phyloP scores from a whole-genome alignment of 2,888 invertebrate species.

The Xestia xanthographa region DNA sequence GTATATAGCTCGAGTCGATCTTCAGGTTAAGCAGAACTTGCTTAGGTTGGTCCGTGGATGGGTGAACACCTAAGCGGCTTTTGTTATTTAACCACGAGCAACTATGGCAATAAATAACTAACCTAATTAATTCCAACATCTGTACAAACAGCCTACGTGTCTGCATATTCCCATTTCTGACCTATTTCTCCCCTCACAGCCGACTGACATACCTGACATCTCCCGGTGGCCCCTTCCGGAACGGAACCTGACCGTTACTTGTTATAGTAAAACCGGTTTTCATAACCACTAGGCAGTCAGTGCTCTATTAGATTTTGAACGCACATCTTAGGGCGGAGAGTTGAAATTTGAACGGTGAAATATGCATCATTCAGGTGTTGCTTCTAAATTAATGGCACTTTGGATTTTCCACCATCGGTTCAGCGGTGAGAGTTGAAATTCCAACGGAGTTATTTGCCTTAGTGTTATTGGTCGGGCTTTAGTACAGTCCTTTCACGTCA shows the following conservation, averaged over 20 bases:
- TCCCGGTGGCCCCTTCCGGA: constrained; percentile 16
- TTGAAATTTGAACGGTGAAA: not conserved
- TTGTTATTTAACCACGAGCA: too few relatives aligned
- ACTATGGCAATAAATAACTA: too few relatives aligned
- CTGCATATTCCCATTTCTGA: not conserved
- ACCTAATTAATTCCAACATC: not conserved
- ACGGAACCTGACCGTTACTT: constrained; percentile 9
- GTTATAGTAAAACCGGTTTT: not conserved
- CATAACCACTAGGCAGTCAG: not conserved
- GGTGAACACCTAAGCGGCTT: too few relatives aligned
- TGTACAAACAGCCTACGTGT: not conserved
- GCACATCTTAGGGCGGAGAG: not conserved
- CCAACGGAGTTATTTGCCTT: not conserved
- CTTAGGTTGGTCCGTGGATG: too few relatives aligned
- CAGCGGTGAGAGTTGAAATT: not conserved
- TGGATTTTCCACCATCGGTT: not conserved
- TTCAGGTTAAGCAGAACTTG: too few relatives aligned
- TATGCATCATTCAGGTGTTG: not conserved
- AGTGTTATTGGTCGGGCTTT: not conserved
- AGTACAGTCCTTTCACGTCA: not conserved
- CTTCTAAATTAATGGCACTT: not conserved
- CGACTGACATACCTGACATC: constrained; percentile 14
- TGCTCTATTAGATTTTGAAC: not conserved
- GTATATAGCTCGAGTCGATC: too few relatives aligned
- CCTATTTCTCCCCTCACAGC: constrained; percentile 16